These are phyloP conservation scores for Rotaria socialis DNA, from an alignment of 2,888 invertebrate genomes.

Conservation along the genomic window DNA sequence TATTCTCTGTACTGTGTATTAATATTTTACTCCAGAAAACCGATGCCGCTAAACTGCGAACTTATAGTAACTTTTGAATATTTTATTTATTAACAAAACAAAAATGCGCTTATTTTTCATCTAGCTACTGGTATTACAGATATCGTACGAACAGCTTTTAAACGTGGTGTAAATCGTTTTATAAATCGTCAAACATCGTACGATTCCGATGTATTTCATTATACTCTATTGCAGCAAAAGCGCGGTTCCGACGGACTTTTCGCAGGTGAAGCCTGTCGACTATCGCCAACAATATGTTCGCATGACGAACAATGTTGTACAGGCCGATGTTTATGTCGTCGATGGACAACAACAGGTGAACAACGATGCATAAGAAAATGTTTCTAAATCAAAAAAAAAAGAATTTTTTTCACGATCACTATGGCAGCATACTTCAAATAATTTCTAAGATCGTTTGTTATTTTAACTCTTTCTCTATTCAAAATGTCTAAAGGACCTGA, in stretches of 20 bases:
- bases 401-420: background rate
- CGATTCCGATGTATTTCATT: conserved; percentile 8
- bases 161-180: background rate
- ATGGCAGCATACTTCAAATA: background rate
- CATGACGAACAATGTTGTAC: conserved; percentile 13
- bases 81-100: background rate
- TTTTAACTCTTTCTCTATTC: background rate
- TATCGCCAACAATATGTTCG: background rate
- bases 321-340: background rate
- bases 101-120: background rate
- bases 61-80: background rate
- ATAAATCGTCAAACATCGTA: background rate
- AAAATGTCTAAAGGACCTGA: background rate
- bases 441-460: no score
- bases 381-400: background rate
- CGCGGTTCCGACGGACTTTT: background rate
- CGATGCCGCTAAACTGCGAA: background rate
- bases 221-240: background rate
- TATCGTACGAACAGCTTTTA: background rate
- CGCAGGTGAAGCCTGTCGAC: background rate
- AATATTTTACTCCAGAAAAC: background rate
- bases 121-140: background rate
- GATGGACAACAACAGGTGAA: background rate
- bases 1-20: background rate
- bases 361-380: conserved; percentile 5